Percentiles rank a stretch among this genome's conserved stretches.
phyloP scores from a whole-genome alignment of 2,888 invertebrate genomes.

The Eulithis prunata region DNA sequence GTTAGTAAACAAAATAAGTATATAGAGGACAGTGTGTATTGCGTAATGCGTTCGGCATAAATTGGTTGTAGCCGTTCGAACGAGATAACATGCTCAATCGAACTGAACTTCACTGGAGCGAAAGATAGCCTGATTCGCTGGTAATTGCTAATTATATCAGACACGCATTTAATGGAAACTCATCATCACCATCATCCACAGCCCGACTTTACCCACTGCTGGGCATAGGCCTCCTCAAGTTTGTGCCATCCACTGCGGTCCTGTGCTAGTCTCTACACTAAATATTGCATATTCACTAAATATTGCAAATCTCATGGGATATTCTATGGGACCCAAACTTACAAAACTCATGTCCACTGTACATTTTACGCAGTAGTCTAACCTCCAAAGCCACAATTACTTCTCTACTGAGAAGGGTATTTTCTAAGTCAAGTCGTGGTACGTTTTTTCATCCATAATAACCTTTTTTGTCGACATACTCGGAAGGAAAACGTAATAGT shows the following conservation, averaged over 20 bases:
- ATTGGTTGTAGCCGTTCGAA: constrained; percentile 21
- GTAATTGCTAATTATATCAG: constrained; percentile 23
- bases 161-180: not conserved
- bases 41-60: constrained; percentile 7
- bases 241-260: no score
- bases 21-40: not conserved
- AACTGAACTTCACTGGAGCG: constrained; percentile 37
- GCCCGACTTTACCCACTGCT: no score
- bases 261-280: no score
- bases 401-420: constrained; percentile 13
- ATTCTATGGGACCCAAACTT: no score
- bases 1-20: no score
- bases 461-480: constrained; percentile 32
- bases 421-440: constrained; percentile 17
- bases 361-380: not conserved
- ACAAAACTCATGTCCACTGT: not conserved
- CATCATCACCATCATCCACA: no score
- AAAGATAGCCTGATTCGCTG: constrained; percentile 33
- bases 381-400: not conserved
- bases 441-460: constrained; percentile 29
- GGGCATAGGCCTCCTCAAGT: no score
- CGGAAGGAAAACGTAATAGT: constrained; percentile 32
- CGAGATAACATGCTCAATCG: constrained; percentile 34
- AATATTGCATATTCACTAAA: no score
- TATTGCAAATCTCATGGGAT: no score